These are phyloP conservation scores for Cheilinus undulatus DNA, from an alignment of 2,113 vertebrate species.

Conservation along the genomic window DNA sequence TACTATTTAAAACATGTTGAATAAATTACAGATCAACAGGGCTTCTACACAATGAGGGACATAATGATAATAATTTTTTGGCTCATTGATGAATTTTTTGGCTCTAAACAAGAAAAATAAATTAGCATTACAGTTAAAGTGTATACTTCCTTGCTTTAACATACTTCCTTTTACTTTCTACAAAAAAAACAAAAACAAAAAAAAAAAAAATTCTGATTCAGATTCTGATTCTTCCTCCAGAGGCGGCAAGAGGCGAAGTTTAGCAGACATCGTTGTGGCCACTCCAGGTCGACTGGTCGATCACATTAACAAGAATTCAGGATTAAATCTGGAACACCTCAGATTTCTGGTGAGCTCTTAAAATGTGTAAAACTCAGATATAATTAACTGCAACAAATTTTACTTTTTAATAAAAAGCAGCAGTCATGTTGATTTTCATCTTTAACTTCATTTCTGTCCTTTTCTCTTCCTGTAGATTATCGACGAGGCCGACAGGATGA, in stretches of 20 bases:
- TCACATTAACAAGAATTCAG: constrained; percentile 90
- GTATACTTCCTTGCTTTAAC: too few relatives aligned
- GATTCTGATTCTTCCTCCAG: constrained; percentile 53
- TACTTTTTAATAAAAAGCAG: neutral
- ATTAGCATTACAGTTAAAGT: too few relatives aligned
- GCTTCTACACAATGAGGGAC: too few relatives aligned
- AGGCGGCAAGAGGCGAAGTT: constrained; percentile 80
- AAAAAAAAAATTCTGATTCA: too few relatives aligned
- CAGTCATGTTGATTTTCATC: neutral
- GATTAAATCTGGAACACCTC: constrained; percentile 89
- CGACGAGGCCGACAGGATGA: constrained; percentile 96
- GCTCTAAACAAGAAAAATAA: too few relatives aligned
- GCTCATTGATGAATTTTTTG: too few relatives aligned
- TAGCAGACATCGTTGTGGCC: constrained; percentile 94
- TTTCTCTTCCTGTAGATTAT: constrained; percentile 82
- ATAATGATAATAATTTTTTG: too few relatives aligned
- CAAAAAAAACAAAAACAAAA: too few relatives aligned
- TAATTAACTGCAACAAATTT: too few relatives aligned
- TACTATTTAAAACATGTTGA: too few relatives aligned
- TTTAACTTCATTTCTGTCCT: neutral
- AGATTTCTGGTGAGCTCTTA: constrained; percentile 89
- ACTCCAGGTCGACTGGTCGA: constrained; percentile 96
- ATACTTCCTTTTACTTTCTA: too few relatives aligned
- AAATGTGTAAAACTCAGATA: neutral
- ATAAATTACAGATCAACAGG: too few relatives aligned